Base-by-base conservation (phyloP, 2,113 vertebrate species). In the Brachirus orientalis region DNA sequence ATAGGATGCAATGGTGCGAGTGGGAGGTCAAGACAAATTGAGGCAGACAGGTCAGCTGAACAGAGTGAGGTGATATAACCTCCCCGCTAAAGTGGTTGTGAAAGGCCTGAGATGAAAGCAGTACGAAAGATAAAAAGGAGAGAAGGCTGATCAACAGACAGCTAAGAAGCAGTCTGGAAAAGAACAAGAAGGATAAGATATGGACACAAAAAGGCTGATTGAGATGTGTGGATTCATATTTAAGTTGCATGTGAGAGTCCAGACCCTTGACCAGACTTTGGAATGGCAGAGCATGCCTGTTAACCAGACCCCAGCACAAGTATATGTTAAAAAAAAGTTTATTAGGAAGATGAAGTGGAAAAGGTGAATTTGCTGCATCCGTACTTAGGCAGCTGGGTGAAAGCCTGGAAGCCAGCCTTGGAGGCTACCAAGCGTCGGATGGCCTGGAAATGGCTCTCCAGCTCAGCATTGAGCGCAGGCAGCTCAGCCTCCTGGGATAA, bases 361-460 rank as follows among this genome's bases (percentile, higher is more conserved):
- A 56, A 38, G 41, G 6, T 13, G 0, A 47, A 19, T 58, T 7
- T 12, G 43, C 20, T 28, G 43, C n/a, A 11, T 51, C 63, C 94
- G 93, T 95, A 99, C 97, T 95, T 97, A 53, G 95, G 98, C 87
- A 99, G 96, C 82, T 98, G 97, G 68, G 98, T 99, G 84, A 99
- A 99, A 54, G 98, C 98, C 86, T 96, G 94, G 90, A 99, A 99
- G 40, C 98, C 98, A 8, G 98, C 98, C 92, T 99, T 99, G 76
- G 98, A 99, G 80, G 98, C 97, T 75, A 99, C 96, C 20, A 99
- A 88, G 69, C 98, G 93, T 22, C 98, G 94, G 38, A 99, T 94
- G 73, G 97, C 97, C 92, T 99, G 98, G 86, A 99, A 99, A 10
- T 99, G 98, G 78, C 97, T 98, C 92, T 99, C 97, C 47, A 99